Evolutionary conservation across 2,888 invertebrate species (phyloP).

Genomic region (Watsonalla cultraria): DNA sequence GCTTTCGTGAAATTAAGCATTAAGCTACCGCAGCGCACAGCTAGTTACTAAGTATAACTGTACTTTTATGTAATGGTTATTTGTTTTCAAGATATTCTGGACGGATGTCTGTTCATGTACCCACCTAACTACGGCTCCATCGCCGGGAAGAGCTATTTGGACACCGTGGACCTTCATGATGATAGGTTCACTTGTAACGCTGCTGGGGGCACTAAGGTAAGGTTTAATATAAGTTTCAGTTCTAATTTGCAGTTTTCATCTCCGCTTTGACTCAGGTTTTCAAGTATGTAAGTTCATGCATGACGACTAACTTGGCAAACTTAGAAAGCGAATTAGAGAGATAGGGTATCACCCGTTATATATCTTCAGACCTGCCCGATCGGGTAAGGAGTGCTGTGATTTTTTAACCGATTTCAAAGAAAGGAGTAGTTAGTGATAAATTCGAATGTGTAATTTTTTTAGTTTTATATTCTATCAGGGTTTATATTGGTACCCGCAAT

Average conservation of each 20-base stretch:
- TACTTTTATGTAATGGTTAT: neutral
- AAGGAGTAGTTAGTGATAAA: neutral
- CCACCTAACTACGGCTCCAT: constrained; percentile 75
- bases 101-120: constrained; percentile 66
- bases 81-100: constrained; percentile 44
- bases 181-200: constrained; percentile 64
- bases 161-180: constrained; percentile 57
- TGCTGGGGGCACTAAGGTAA: constrained; percentile 42
- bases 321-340: too few species aligned
- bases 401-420: too few species aligned
- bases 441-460: neutral
- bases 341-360: too few species aligned
- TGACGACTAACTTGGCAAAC: too few species aligned
- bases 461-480: constrained; percentile 39
- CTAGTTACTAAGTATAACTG: too few species aligned
- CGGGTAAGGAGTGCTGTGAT: too few species aligned
- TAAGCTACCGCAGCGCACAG: too few species aligned
- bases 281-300: too few species aligned
- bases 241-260: neutral
- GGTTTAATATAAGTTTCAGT: constrained; percentile 15
- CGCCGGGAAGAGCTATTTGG: constrained; percentile 68
- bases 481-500: constrained; percentile 72
- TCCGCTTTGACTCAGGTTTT: too few species aligned
- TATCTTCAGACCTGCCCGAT: too few species aligned
- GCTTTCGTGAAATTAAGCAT: too few species aligned